These are phyloP conservation scores for Oreonectes daqikongensis DNA, from an alignment of 2,797 vertebrate genomes.

Conservation along the genomic window DNA sequence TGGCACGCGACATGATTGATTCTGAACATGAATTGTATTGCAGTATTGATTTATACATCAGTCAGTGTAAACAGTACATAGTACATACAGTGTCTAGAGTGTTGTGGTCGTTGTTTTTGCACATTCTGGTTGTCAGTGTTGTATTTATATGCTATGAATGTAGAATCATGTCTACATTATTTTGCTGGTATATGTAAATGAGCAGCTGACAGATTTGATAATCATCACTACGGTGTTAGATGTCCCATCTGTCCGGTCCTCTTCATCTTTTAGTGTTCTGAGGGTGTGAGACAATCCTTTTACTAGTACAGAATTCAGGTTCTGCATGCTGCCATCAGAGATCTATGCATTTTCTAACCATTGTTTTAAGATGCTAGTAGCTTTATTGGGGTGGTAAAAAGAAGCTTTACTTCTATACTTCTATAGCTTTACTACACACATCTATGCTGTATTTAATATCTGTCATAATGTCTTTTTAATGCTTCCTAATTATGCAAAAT, in stretches of 20 bases:
- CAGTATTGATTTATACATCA: conserved; percentile 59
- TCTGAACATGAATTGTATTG: conserved; percentile 62
- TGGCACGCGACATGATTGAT: conserved; percentile 63
- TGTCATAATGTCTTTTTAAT: neutral
- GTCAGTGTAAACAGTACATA: conserved; percentile 9
- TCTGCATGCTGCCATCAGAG: conserved; percentile 1
- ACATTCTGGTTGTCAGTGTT: neutral
- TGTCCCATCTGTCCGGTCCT: conserved; percentile 14
- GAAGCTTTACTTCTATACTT: neutral
- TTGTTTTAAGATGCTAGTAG: neutral
- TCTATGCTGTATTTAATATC: too few relatives aligned
- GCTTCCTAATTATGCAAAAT: neutral
- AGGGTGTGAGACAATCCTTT: neutral
- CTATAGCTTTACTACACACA: too few relatives aligned
- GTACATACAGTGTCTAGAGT: conserved; percentile 2
- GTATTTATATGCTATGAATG: neutral
- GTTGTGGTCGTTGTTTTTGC: neutral
- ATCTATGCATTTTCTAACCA: neutral
- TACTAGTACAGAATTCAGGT: conserved; percentile 12
- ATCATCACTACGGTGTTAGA: neutral
- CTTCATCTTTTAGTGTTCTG: conserved; percentile 15
- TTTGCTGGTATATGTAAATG: conserved; percentile 6
- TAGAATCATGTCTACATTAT: neutral
- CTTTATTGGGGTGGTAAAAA: neutral
- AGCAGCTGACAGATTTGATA: conserved; percentile 5